A percentile compares a stretch with the other conserved stretches of the same genome.
Conservation (phyloP, 2,113 vertebrate species). For the Cyprinodon variegatus region DNA sequence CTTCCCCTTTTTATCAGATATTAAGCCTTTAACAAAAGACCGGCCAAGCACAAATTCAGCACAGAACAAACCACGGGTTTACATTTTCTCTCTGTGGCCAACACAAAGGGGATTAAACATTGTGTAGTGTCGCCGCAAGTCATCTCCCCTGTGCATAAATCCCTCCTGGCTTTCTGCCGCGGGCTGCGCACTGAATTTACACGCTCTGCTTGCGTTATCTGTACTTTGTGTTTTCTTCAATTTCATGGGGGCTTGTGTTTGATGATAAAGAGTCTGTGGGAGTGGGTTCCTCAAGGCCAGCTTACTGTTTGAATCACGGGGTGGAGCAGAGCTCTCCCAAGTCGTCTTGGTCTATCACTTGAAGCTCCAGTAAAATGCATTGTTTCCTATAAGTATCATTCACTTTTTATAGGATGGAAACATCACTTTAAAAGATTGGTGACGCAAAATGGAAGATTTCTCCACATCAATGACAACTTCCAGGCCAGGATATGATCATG, state of each 20-base stretch:
- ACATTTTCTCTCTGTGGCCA: constrained; percentile 36
- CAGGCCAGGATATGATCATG: constrained; percentile 7
- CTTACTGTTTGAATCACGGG: constrained; percentile 15
- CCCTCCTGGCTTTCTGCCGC: constrained; percentile 44
- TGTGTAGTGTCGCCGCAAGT: constrained; percentile 38
- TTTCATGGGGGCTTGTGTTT: constrained; percentile 60
- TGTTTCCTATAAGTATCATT: too few species aligned
- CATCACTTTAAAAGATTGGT: neutral
- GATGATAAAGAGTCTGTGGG: constrained; percentile 42
- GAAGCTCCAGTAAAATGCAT: neutral
- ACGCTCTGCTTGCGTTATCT: constrained; percentile 50
- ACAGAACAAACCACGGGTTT: constrained; percentile 35
- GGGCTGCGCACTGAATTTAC: constrained; percentile 35
- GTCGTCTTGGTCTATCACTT: too few species aligned
- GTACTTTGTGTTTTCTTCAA: constrained; percentile 56
- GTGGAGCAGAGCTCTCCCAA: neutral
- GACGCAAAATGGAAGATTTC: constrained; percentile 1
- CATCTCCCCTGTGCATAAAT: constrained; percentile 58
- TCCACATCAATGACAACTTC: constrained; percentile 16
- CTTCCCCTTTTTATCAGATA: constrained; percentile 17
- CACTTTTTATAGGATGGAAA: neutral
- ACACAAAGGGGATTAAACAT: constrained; percentile 50
- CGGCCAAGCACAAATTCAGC: constrained; percentile 42
- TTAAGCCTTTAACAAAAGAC: constrained; percentile 17
- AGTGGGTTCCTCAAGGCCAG: constrained; percentile 44